Evolutionary conservation across 2,888 invertebrate species (phyloP), one percentile per base, ranked within the genome.

Genomic region (Sphaeridia pumilis): DNA sequence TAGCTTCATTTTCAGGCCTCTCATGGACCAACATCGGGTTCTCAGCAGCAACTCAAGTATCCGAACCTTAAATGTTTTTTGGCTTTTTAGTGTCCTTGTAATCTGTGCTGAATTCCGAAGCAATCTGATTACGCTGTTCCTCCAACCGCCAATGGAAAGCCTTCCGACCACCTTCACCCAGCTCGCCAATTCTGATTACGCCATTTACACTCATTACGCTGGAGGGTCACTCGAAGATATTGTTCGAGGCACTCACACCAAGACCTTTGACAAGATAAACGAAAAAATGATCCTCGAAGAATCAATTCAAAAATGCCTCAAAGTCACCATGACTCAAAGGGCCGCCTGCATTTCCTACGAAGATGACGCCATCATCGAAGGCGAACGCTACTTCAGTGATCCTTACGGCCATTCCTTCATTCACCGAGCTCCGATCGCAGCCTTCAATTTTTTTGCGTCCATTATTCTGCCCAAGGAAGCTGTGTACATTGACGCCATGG

Each of bases 111-210:
- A 50, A 38, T 55, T 51, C 22, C 46, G 36, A 28, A 31, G 27
- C 14, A 55, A 51, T 26, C 42, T 55, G 43, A 35, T 55, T 14
- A 42, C 20, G 26, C n/a, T 51, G n/a, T 24, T 51, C 2, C 54
- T 56, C 1, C 56, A 55, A 10, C 61, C 59, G 1, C 45, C 50
- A 2, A 20, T 38, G 20, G 36, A 51, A n/a, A 45, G 47, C 46
- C 47, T 58, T 1, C 61, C 61, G 14, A 22, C 28, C 1, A 58
- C 56, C 0, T 61, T 58, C 35, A 42, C 55, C 3, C 57, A 61
- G 21, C 28, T 61, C 20, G 59, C 54, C 10, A 14, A 54, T 25
- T 58, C 59, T 0, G 24, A 53, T 21, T 61, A 48, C 36, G 41
- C 42, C 3, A 57, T 59, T n/a, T 52, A 48, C 2, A 31, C 58